Base-by-base conservation (phyloP, 2,113 vertebrate genomes). In the Tretioscincus oriximinensis region DNA sequence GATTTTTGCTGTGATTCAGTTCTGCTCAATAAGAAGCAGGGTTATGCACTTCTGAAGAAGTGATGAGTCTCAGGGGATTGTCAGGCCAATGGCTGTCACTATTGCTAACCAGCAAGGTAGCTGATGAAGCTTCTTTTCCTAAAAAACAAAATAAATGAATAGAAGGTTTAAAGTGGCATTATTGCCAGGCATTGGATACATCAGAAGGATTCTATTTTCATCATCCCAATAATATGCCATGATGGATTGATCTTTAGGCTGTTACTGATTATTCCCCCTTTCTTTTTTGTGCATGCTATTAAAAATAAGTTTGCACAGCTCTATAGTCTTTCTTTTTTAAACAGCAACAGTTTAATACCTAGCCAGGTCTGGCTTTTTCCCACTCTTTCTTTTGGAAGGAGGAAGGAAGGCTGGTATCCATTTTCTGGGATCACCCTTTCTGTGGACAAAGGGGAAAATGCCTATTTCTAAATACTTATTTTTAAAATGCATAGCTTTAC, bases 21-120 rank as follows among this genome's bases (percentile, higher is more conserved):
- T 89, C 81, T 73, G 83, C 77, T 71, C 70, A 77, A 45, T 79
- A 85, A 87, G 67, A 68, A 79, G 26, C 28, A 79, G 78, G 28
- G 28, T 11, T 65, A 51, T 81, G 75, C 65, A 11, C 45, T 86
- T 28, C 1, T 12, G 73, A 29, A 2, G 58, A 79, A 65, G n/a
- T n/a, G 69, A 61, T n/a, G 69, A 61, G 2, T 72, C 61, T 85
- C 64, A 49, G 22, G 77, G n/a, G 70, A 78, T 70, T 65, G 26
- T 7, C 54, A 0, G 85, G 16, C 76, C 22, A 1, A 21, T 74
- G 80, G 64, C 26, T 87, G 75, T 83, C 85, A 68, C 80, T 87
- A 20, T 79, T 78, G 75, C 61, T 83, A 58, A 9, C 60, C 26
- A 4, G 1, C 22, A 68, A 65, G 1, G 0, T 80, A 60, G 74